Base-by-base conservation (phyloP, 2,888 invertebrate genomes). In the Adelognathus sp. region DNA sequence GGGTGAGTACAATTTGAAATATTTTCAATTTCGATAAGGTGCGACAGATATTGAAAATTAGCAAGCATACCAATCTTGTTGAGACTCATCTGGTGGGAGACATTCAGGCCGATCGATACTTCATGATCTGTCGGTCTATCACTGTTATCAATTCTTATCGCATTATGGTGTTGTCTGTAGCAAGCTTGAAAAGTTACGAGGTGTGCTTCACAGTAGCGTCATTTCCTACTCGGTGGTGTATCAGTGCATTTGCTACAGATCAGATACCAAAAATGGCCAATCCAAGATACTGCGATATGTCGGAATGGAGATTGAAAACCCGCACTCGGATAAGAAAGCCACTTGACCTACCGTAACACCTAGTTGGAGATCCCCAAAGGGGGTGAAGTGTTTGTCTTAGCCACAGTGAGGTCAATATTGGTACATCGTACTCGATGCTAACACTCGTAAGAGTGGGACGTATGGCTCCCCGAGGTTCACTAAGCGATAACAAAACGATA, bases 1-100 rank as follows among this genome's bases (percentile, higher is more conserved):
- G 92, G 96, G 96, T 96, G 90, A 93, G 93, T 91, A 11, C 11
- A 18, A 21, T 21, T 50, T 11, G 21, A 36, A 36, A 36, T 36
- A 36, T 36, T 36, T 36, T 36, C n/a, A n/a, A n/a, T n/a, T n/a
- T n/a, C n/a, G n/a, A n/a, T n/a, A n/a, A n/a, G n/a, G n/a, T n/a
- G n/a, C n/a, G n/a, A n/a, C n/a, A n/a, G n/a, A n/a, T n/a, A n/a
- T n/a, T n/a, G n/a, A n/a, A n/a, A n/a, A n/a, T n/a, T n/a, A n/a
- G n/a, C n/a, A n/a, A n/a, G n/a, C n/a, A n/a, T n/a, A n/a, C n/a
- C n/a, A n/a, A n/a, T n/a, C n/a, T n/a, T n/a, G n/a, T n/a, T n/a
- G n/a, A n/a, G n/a, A n/a, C n/a, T n/a, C n/a, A n/a, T n/a, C n/a
- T n/a, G n/a, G n/a, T n/a, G n/a, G n/a, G n/a, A n/a, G n/a, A n/a